Conservation (phyloP, 2,888 invertebrate species). For the Mythimna ferrago region DNA sequence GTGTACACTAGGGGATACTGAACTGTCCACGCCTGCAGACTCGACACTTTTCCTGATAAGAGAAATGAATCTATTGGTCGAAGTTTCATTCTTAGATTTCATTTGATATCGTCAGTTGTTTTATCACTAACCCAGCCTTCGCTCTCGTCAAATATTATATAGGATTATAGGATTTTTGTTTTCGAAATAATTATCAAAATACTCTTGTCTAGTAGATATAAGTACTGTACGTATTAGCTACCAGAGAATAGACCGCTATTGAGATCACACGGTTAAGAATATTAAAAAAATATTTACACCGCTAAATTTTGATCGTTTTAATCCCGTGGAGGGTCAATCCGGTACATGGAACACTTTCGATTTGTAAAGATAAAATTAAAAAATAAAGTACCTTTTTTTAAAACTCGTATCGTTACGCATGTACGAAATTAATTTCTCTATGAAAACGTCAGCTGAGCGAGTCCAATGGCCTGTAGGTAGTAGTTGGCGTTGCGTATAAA, state of each 20-base stretch:
- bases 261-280: neutral
- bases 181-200: neutral
- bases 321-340: no score
- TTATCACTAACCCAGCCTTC: neutral
- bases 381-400: no score
- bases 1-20: constrained; percentile 1
- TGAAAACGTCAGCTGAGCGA: no score
- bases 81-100: neutral
- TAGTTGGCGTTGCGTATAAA: no score
- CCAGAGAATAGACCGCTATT: neutral
- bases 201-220: neutral
- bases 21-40: neutral
- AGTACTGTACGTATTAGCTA: no score
- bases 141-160: neutral
- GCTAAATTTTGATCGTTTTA: no score
- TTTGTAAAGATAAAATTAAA: no score
- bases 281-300: no score
- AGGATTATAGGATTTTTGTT: neutral
- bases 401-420: no score
- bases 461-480: no score
- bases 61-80: neutral
- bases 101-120: neutral
- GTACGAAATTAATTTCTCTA: no score
- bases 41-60: neutral
- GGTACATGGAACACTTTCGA: no score